Percentiles rank a stretch among this genome's conserved stretches.
Evolutionary conservation across 2,113 vertebrate species (phyloP).

Genomic region (Chamaea fasciata): DNA sequence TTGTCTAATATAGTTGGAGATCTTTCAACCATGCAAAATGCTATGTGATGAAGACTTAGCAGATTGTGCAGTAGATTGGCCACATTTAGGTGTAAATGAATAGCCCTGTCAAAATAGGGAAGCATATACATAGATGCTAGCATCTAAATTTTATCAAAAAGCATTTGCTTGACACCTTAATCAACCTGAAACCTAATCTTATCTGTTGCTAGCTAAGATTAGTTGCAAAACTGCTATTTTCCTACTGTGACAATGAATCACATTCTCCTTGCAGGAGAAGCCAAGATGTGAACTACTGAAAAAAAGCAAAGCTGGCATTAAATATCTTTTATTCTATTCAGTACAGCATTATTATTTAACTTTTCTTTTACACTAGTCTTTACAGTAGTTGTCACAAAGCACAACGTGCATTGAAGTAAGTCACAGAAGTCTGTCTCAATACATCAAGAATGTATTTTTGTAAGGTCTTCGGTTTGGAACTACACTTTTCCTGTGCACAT

Average conservation of each 20-base stretch:
- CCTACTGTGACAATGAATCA: not conserved
- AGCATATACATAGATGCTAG: not conserved
- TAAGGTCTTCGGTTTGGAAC: not conserved
- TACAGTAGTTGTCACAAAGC: not conserved
- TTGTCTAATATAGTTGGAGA: not conserved
- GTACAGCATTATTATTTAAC: not conserved
- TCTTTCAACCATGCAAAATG: not conserved
- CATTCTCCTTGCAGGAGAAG: not conserved
- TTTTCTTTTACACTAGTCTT: not conserved
- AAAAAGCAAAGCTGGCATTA: not conserved
- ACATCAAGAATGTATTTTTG: not conserved
- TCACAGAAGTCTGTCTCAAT: not conserved
- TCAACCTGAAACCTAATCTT: not conserved
- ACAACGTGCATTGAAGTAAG: not conserved
- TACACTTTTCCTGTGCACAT: not conserved
- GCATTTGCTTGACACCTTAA: not conserved
- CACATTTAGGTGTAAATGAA: not conserved
- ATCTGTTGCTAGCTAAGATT: not conserved
- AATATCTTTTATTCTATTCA: not conserved
- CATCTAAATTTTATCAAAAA: not conserved
- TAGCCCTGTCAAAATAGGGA: not conserved
- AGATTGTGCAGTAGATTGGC: not conserved
- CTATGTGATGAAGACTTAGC: not conserved
- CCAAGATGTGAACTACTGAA: not conserved
- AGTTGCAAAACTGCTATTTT: not conserved